Percentiles rank a stretch among this genome's conserved stretches.
Conservation (phyloP, 2,888 invertebrate species). For the Heteromyza rotundicornis region DNA sequence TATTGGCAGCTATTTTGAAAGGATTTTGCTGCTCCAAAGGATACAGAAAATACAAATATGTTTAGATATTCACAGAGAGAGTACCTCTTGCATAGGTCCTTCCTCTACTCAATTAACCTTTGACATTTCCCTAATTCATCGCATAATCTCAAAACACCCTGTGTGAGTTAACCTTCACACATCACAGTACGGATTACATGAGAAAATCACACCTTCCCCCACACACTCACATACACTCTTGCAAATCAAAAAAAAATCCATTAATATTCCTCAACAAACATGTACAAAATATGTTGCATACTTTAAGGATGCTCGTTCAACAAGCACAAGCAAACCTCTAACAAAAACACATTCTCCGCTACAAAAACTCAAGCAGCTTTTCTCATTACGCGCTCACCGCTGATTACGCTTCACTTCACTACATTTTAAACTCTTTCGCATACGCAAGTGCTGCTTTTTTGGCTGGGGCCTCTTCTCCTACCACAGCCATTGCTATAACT, state of each 20-base stretch:
- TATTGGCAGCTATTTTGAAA: too few relatives aligned
- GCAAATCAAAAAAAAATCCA: neutral
- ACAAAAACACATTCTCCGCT: neutral
- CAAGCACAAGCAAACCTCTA: neutral
- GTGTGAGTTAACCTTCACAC: too few relatives aligned
- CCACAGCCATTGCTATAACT: neutral
- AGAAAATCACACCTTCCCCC: conserved; percentile 12
- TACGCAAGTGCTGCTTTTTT: neutral
- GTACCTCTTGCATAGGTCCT: too few relatives aligned
- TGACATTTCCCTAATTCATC: too few relatives aligned
- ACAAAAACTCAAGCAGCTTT: conserved; percentile 3
- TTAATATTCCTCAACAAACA: neutral
- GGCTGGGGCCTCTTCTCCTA: neutral
- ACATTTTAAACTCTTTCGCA: neutral
- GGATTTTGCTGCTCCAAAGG: too few relatives aligned
- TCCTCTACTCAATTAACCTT: too few relatives aligned
- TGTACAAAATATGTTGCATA: neutral
- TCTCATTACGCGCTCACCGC: neutral
- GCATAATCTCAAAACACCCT: too few relatives aligned
- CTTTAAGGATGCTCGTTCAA: neutral
- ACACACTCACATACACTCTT: neutral
- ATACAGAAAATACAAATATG: too few relatives aligned
- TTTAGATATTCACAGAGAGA: too few relatives aligned
- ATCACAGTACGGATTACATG: too few relatives aligned
- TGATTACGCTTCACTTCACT: neutral